Conservation (phyloP, 2,113 vertebrate species). For the Corydoras sp. region DNA sequence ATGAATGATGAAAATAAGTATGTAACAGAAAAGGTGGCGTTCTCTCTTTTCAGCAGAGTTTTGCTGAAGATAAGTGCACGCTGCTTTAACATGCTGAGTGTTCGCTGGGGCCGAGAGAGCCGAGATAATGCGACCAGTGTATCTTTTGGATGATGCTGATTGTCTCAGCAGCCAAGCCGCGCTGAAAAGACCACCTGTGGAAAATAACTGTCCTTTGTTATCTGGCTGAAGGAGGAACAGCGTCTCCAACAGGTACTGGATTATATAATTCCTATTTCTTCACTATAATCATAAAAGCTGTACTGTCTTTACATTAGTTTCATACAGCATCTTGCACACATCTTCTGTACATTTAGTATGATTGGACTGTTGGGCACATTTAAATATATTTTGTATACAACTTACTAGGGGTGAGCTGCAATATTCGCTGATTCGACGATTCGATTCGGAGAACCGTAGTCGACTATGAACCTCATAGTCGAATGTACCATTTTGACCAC, state of each 20-base stretch:
- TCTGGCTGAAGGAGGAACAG: background rate
- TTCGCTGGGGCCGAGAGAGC: constrained; percentile 3
- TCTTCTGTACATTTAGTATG: no score
- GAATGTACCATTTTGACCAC: no score
- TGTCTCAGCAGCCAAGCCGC: constrained; percentile 6
- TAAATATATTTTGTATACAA: no score
- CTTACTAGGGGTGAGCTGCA: no score
- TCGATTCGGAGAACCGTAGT: no score
- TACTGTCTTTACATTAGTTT: no score
- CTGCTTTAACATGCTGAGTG: constrained; percentile 5
- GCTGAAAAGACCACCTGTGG: background rate
- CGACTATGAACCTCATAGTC: no score
- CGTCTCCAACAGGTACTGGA: constrained; percentile 6
- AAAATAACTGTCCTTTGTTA: background rate
- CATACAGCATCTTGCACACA: no score
- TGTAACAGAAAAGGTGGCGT: constrained; percentile 8
- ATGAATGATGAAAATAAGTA: constrained; percentile 15
- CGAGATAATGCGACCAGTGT: constrained; percentile 2
- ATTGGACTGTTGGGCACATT: no score
- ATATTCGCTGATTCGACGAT: no score
- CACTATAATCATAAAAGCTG: no score
- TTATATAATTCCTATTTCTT: background rate
- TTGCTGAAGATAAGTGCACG: no score
- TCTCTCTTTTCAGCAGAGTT: background rate
- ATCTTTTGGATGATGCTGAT: constrained; percentile 12